These are phyloP conservation scores for Canis aureus DNA, from an alignment of 2,113 vertebrate species.

Conservation along the genomic window DNA sequence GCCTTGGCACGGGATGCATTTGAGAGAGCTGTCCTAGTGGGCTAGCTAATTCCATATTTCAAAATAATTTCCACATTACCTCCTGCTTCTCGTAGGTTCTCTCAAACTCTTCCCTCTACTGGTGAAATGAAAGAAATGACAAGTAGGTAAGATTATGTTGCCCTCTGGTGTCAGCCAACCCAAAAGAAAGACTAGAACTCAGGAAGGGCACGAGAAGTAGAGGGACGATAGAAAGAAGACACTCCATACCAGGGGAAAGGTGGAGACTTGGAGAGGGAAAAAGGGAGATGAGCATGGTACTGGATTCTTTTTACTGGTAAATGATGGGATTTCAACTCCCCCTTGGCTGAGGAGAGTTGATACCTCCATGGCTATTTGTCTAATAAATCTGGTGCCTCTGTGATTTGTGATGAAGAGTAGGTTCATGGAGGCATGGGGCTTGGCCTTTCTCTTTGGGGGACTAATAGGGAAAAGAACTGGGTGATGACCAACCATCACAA, in stretches of 20 bases:
- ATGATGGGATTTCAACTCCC: not conserved
- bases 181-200: slow-evolving; percentile 63
- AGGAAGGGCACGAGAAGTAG: not conserved
- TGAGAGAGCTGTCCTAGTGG: slow-evolving; percentile 26
- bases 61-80: not conserved
- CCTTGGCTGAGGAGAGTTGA: not conserved
- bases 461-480: not conserved
- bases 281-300: not conserved
- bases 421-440: not conserved
- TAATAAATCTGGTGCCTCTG: not conserved
- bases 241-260: not conserved
- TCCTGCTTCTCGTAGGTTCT: not conserved
- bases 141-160: slow-evolving; percentile 50
- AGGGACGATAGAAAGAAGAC: not conserved
- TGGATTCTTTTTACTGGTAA: not conserved
- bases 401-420: not conserved
- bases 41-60: slow-evolving; percentile 40
- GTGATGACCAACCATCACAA: not conserved
- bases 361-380: not conserved
- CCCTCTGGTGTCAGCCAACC: slow-evolving; percentile 71
- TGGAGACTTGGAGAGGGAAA: not conserved
- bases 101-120: slow-evolving; percentile 59
- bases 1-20: slow-evolving; percentile 58
- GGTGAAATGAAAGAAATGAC: not conserved
- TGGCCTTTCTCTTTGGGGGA: not conserved